Evolutionary conservation across 2,888 invertebrate genomes (phyloP).

Genomic region (Synergus gifuensis): DNA sequence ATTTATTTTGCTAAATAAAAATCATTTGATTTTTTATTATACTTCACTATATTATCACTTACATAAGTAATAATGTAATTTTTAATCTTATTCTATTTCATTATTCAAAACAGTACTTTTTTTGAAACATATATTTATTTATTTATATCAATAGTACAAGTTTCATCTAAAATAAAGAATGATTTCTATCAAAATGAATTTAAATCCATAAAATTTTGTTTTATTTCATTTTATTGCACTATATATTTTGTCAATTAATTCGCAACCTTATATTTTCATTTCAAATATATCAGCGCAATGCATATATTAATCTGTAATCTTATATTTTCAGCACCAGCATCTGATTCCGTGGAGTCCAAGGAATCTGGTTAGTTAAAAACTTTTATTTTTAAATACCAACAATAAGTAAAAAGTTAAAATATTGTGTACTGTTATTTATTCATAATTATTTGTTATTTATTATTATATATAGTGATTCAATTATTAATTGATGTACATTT

Average conservation of each 20-base stretch:
- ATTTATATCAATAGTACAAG: background rate
- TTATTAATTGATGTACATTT: too few species aligned
- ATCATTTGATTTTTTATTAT: background rate
- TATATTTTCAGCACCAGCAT: slow-evolving; percentile 12
- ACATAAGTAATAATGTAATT: too few species aligned
- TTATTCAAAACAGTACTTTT: background rate
- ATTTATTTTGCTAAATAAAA: background rate
- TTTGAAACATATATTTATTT: background rate
- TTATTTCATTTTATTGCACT: too few species aligned
- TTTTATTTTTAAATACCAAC: background rate
- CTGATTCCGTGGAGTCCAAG: background rate
- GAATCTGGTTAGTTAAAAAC: background rate
- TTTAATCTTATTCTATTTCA: too few species aligned
- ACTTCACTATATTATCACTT: background rate
- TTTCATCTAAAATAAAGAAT: too few species aligned
- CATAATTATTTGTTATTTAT: background rate
- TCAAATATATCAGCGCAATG: background rate
- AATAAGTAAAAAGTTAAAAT: too few species aligned
- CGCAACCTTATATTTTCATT: background rate
- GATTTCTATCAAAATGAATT: too few species aligned
- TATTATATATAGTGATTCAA: too few species aligned
- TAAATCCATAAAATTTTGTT: too few species aligned
- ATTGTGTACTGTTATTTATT: too few species aligned
- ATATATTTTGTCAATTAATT: too few species aligned
- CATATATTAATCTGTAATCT: background rate